A percentile compares a stretch with the other conserved stretches of the same genome.
Conservation (phyloP, 1,140 invertebrate genomes). For the Danaus melanippus region DNA sequence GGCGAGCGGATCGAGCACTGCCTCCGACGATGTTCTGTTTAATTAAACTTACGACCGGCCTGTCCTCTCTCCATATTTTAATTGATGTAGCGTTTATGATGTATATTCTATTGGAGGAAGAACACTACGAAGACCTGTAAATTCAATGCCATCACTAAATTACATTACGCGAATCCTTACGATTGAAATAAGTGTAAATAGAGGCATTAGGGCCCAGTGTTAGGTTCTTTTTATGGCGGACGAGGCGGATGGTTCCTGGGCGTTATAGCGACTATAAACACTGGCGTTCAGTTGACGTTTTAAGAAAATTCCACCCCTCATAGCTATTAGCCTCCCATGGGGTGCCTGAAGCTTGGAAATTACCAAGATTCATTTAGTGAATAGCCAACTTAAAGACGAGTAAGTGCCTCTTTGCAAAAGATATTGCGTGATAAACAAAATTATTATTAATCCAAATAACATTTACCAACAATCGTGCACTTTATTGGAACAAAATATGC, state of each 20-base stretch:
- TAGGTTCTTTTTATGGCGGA: slow-evolving; percentile 58
- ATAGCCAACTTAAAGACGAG: slow-evolving; percentile 52
- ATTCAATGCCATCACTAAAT: slow-evolving; percentile 1
- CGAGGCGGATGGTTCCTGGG: slow-evolving; percentile 44
- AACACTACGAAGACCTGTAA: too few relatives aligned
- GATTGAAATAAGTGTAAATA: slow-evolving; percentile 17
- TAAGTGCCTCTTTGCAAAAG: slow-evolving; percentile 46
- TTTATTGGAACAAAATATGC: too few relatives aligned
- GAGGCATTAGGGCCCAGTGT: slow-evolving; percentile 19
- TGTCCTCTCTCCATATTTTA: slow-evolving; percentile 3
- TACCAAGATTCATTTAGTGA: slow-evolving; percentile 54
- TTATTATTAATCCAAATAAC: slow-evolving; percentile 12
- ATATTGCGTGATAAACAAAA: slow-evolving; percentile 31
- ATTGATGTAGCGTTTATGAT: too few relatives aligned
- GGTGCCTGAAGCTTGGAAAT: slow-evolving; percentile 54
- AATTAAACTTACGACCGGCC: slow-evolving; percentile 49
- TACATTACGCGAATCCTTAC: slow-evolving; percentile 10
- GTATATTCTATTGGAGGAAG: too few relatives aligned
- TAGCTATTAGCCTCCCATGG: slow-evolving; percentile 33
- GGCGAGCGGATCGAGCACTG: slow-evolving; percentile 26
- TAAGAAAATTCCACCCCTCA: slow-evolving; percentile 52
- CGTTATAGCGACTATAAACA: slow-evolving; percentile 62
- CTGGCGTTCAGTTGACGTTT: slow-evolving; percentile 57
- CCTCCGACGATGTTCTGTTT: slow-evolving; percentile 41
- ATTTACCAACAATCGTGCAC: too few relatives aligned